Base-by-base conservation (phyloP, 2,797 vertebrate species). In the Benthosema pterotum region DNA sequence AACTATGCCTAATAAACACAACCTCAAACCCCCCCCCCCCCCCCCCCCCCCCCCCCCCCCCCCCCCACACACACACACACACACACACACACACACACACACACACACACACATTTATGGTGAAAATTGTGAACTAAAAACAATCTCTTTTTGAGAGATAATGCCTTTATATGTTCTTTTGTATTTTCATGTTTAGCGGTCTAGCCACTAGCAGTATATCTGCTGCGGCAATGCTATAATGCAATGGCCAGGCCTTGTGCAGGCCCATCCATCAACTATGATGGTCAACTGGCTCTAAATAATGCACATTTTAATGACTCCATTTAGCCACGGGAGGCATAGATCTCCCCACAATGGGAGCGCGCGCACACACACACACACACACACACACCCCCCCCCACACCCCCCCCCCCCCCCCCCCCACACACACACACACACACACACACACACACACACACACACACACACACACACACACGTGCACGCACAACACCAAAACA, bases 261-360 rank as follows among this genome's bases (percentile, higher is more conserved):
- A 2, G 25, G 45, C 32, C 61, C 58, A 63, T 76, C 65, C 77
- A 75, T 84, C 78, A 71, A 54, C 59, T 54, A 42, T 59, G 59
- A 74, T 22, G 46, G 63, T 60, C 9, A 2, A 66, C 73, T 57
- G 6, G 52, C 52, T 67, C 79, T 79, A 77, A 79, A 75, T 72
- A 81, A 83, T 84, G 74, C 60, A 80, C 74, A 83, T 77, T 84
- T 73, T 80, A 84, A 85, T 6, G 17, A 69, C 63, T 61, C 63
- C 46, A 71, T 65, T 83, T 79, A 67, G 60, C 62, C 48, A 75
- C 22, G 43, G 56, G 52, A 57, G 52, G 57, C 70, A 51, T 67
- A 53, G 38, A 84, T 78, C 71, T 71, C 72, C 69, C 22, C 54
- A 60, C 59, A 62, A 64, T 11, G 18, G n/a, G 8, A 14, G 66